Evolutionary conservation across 1,140 invertebrate genomes (phyloP).

Genomic region (Drosophila sechellia): DNA sequence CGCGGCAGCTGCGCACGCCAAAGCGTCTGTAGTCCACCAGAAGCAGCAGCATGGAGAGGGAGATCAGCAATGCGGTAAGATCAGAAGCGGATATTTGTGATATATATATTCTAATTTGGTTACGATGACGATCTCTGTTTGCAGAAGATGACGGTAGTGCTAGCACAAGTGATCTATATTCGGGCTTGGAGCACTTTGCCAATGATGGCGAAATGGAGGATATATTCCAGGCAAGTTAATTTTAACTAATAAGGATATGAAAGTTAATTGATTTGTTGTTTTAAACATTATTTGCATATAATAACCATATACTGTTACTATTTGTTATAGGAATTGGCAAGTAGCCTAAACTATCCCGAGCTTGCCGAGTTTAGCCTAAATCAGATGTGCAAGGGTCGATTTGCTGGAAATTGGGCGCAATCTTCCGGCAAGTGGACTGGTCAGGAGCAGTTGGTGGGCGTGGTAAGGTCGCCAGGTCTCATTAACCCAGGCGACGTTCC

Average conservation of each 20-base stretch:
- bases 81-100: background rate
- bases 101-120: background rate
- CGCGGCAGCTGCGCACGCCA: constrained; percentile 68
- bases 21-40: constrained; percentile 52
- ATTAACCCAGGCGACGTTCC: constrained; percentile 56
- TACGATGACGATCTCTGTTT: background rate
- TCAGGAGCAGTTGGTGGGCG: constrained; percentile 72
- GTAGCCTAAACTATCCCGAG: constrained; percentile 77
- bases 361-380: constrained; percentile 79
- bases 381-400: constrained; percentile 81
- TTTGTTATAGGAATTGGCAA: constrained; percentile 63
- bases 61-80: constrained; percentile 47
- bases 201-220: constrained; percentile 80
- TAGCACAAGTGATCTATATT: constrained; percentile 54
- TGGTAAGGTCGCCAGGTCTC: constrained; percentile 57
- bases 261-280: background rate
- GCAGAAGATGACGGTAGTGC: constrained; percentile 48
- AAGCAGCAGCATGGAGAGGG: constrained; percentile 44
- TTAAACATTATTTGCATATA: background rate
- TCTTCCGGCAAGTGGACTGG: constrained; percentile 71
- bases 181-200: constrained; percentile 63
- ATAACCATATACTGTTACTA: background rate
- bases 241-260: background rate
- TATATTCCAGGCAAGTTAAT: constrained; percentile 71
- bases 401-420: constrained; percentile 71